Evolutionary conservation across 2,888 invertebrate species (phyloP).

Genomic region (Cheilosia scutellata): DNA sequence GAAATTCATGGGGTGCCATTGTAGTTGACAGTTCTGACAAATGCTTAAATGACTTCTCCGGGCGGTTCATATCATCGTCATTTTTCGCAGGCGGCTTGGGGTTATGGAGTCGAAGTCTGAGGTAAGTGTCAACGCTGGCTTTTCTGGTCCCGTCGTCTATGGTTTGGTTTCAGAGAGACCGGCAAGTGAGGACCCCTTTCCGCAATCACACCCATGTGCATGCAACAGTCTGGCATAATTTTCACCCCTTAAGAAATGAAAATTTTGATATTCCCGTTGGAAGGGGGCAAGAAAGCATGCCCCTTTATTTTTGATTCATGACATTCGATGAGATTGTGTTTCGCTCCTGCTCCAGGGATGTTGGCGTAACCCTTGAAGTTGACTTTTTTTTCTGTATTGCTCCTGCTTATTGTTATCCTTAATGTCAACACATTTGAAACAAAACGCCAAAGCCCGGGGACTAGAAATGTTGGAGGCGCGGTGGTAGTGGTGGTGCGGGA

Average conservation of each 20-base stretch:
- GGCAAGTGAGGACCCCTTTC: slow-evolving; percentile 4
- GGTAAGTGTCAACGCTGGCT: slow-evolving; percentile 70
- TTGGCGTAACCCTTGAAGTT: slow-evolving; percentile 62
- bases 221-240: slow-evolving; percentile 76
- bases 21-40: slow-evolving; percentile 80
- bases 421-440: slow-evolving; percentile 76
- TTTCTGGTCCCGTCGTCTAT: slow-evolving; percentile 71
- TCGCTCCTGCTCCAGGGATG: slow-evolving; percentile 25
- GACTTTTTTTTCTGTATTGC: slow-evolving; percentile 26
- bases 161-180: slow-evolving; percentile 53
- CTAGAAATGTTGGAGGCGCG: not conserved
- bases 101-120: slow-evolving; percentile 18
- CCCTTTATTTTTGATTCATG: slow-evolving; percentile 72
- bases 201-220: slow-evolving; percentile 43
- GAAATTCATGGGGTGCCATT: slow-evolving; percentile 78
- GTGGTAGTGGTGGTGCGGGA: not conserved
- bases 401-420: slow-evolving; percentile 74
- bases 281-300: not conserved
- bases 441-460: slow-evolving; percentile 57
- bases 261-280: slow-evolving; percentile 39
- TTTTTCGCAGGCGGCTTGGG: slow-evolving; percentile 61
- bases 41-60: slow-evolving; percentile 77
- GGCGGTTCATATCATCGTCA: slow-evolving; percentile 76
- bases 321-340: slow-evolving; percentile 64
- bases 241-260: slow-evolving; percentile 66